phyloP scores from a whole-genome alignment of 30 jellyfish, hydroid and myxozoan genomes.

The Hydra vulgaris region DNA sequence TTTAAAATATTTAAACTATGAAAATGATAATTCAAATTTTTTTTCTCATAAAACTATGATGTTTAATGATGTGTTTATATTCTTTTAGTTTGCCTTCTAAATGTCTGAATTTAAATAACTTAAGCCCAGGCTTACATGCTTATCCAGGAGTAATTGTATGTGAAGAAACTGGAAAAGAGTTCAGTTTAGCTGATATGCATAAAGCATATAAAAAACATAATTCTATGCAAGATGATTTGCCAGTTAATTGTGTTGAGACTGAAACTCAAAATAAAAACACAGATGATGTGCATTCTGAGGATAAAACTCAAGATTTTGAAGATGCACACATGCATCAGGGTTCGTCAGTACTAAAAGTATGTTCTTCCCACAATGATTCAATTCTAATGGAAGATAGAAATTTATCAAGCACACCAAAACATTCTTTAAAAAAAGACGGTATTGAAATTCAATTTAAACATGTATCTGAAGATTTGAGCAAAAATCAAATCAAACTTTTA shows the following conservation, averaged over 20 bases:
- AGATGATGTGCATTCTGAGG: background rate
- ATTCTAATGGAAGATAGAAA: slow-evolving; percentile 23
- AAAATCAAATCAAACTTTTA: background rate
- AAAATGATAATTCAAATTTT: too few relatives aligned
- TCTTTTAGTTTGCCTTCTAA: background rate
- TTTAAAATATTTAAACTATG: too few relatives aligned
- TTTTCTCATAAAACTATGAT: background rate
- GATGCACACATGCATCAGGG: too few relatives aligned
- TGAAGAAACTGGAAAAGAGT: slow-evolving; percentile 22
- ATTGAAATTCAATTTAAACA: background rate
- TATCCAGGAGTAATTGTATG: slow-evolving; percentile 19
- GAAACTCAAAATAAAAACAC: background rate
- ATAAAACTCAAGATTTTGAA: too few relatives aligned
- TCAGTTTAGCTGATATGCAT: background rate
- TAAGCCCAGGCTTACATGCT: background rate
- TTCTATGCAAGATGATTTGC: background rate
- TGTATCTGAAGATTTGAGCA: background rate
- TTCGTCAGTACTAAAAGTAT: too few relatives aligned
- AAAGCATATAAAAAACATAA: background rate
- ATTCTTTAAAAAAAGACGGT: background rate
- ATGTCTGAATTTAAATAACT: background rate
- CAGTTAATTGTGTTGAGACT: background rate
- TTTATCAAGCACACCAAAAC: slow-evolving; percentile 29
- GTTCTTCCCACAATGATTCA: background rate
- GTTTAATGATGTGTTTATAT: background rate